Evolutionary conservation across 2,113 vertebrate genomes (phyloP), one percentile per base, ranked within the genome.

Genomic region (Dipodomys stephensi): DNA sequence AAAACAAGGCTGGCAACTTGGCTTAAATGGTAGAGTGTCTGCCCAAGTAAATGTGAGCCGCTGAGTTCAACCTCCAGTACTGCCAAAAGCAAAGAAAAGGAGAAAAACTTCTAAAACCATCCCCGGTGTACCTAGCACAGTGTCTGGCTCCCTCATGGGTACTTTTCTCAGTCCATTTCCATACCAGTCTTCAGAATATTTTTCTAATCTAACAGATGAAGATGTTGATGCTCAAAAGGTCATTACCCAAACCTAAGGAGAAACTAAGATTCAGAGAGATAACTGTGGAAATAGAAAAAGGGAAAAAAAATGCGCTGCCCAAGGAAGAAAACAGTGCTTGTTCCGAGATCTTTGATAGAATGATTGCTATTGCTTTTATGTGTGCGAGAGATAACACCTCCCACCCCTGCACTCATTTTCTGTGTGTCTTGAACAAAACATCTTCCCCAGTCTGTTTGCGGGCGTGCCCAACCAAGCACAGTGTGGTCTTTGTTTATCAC

Each of bases 331-430:
- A 78, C 62, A 30, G 23, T 25, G 25, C 64, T 90, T 39, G 23
- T 68, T 89, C 76, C 49, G 86, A 74, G 73, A 39, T 91, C 57
- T 25, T 74, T 79, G 30, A 27, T 64, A 27, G 69, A 84, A 19
- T n/a, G 67, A 68, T 57, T 44, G 74, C 67, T 68, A 46, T 39
- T 78, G 44, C 64, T 92, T 12, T 71, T 28, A 25, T 6, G n/a
- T 81, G 80, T n/a, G 27, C 88, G 83, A 65, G 46, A 86, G 88
- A 87, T 67, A 90, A 90, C n/a, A 78, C n/a, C 49, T 91, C 60
- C 90, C 67, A 28, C 19, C 62, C 71, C 2, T 19, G 44, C 18
- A 2, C 67, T 72, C 76, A 7, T 18, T 68, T 30, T 6, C 35
- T 18, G 4, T 71, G 30, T 35, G 80, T 67, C 74, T 72, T 68